Evolutionary conservation across 1,140 invertebrate genomes (phyloP), one percentile per base, ranked within the genome.

Genomic region (Tetragonula clypearis): DNA sequence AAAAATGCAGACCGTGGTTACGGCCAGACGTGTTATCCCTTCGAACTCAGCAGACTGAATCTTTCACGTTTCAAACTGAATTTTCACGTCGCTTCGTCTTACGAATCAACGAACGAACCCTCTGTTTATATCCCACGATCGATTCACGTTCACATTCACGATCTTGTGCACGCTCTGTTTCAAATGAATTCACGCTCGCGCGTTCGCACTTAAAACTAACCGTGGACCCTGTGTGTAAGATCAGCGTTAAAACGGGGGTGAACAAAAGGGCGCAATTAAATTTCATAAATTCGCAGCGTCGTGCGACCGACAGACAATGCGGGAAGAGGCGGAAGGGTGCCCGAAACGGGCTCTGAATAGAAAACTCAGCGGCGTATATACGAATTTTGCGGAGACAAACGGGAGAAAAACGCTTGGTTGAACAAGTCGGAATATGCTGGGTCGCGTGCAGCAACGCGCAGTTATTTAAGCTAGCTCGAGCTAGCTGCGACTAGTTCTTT

Each of bases 231-330:
- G n/a, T 56, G 17, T 66, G 58, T 53, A 30, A 66, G 23, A 55
- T 35, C 26, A 79, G 12, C 65, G 65, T 23, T 14, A 21, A 56
- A 35, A 21, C 6, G 26, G 41, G 26, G 14, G 14, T 2, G n/a
- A 26, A 69, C 49, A 69, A 53, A 79, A 69, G 49, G 56, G 56
- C 15, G 53, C 62, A 68, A 79, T 79, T 66, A 79, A 79, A 68
- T 79, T 68, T 79, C 49, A 23, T 21, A 68, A 66, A 79, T 79
- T 79, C 30, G 9, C 12, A 49, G 15, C 17, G 30, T n/a, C 23
- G 15, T 17, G 23, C 15, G 4, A 56, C 30, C 60, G 35, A 62
- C 35, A 15, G 11, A 62, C 58, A n/a, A 49, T 49, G 58, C n/a
- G 11, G 4, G 6, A 49, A 49, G 41, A 5, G 19, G 19, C 2